Evolutionary conservation across 92 coral and sea anemone genomes (phyloP).

Genomic region (Porites evermanni): DNA sequence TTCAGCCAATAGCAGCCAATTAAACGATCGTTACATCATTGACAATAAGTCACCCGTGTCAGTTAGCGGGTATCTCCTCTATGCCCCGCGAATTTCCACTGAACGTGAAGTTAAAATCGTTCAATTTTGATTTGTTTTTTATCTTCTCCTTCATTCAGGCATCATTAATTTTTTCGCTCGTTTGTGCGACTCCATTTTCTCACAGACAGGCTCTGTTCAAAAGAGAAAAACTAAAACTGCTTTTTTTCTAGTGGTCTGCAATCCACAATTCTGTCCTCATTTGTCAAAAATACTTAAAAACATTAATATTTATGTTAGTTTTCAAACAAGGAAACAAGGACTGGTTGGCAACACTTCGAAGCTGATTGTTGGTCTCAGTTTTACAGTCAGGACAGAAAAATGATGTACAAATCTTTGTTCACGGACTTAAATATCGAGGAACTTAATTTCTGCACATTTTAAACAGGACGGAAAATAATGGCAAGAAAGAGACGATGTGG

Average conservation of each 20-base stretch:
- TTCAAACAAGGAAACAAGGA: constrained; percentile 30
- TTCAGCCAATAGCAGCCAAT: constrained; percentile 54
- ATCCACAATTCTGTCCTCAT: constrained; percentile 59
- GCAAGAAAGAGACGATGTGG: not conserved
- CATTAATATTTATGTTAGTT: constrained; percentile 51
- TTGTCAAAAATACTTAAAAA: constrained; percentile 38
- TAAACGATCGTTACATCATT: constrained; percentile 71
- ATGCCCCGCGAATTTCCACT: constrained; percentile 11
- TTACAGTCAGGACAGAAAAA: constrained; percentile 10
- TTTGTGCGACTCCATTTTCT: not conserved
- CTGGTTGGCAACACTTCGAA: constrained; percentile 38
- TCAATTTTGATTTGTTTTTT: constrained; percentile 17
- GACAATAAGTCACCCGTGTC: constrained; percentile 69
- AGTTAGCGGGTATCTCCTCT: constrained; percentile 51
- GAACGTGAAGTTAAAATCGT: not conserved
- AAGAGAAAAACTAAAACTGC: not conserved
- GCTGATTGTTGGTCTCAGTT: constrained; percentile 5
- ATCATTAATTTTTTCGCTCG: not conserved
- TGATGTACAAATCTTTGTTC: not conserved
- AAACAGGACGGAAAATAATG: not conserved
- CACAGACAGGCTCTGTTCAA: not conserved
- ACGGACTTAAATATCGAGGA: not conserved
- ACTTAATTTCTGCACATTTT: not conserved
- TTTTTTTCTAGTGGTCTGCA: constrained; percentile 8
- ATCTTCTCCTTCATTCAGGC: not conserved